Base-by-base conservation (phyloP, 2,888 invertebrate species). In the Eilema sororculum region DNA sequence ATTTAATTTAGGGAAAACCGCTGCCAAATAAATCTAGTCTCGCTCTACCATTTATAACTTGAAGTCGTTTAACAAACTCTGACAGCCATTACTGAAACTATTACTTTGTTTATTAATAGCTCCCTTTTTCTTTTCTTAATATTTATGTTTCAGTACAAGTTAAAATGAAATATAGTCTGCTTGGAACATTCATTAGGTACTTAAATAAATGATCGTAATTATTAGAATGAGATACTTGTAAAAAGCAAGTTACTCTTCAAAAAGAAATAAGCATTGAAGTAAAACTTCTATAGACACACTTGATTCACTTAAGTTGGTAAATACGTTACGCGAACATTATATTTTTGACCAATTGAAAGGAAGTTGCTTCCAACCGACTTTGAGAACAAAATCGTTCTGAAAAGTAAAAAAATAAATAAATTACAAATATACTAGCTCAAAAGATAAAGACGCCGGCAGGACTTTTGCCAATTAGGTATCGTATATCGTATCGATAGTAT, bases 11-110 rank as follows among this genome's bases (percentile, higher is more conserved):
- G 16, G 28, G 56, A 65, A 71, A 78, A 46, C 72, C 63, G 16
- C 67, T 30, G 0, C 1, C 28, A 63, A 28, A 74, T 76, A 71
- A 74, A 76, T 78, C 59, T 37, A 69, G 71, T 78, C 5, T 64
- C 25, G 8, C 12, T 12, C 52, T n/a, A 30, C 8, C 62, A 41
- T 62, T 41, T 62, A 62, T 33, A 37, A 52, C 28, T 64, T 30
- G n/a, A 30, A n/a, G 12, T 64, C 13, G 2, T 10, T 6, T 5
- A 52, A 64, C 10, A 13, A n/a, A 56, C 28, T 52, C 46, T 20
- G 20, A 64, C 46, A 20, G 4, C 41, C 41, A 33, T 37, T 41
- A 63, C 22, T n/a, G 46, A 5, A 46, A 28, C 63, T 24, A 28
- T 20, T 46, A 46, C 9, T 28, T 41, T 41, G 10, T 24, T 52